Percentiles rank a stretch among this genome's conserved stretches.
Conservation (phyloP, 2,888 invertebrate genomes). For the Thymelicus acteon region DNA sequence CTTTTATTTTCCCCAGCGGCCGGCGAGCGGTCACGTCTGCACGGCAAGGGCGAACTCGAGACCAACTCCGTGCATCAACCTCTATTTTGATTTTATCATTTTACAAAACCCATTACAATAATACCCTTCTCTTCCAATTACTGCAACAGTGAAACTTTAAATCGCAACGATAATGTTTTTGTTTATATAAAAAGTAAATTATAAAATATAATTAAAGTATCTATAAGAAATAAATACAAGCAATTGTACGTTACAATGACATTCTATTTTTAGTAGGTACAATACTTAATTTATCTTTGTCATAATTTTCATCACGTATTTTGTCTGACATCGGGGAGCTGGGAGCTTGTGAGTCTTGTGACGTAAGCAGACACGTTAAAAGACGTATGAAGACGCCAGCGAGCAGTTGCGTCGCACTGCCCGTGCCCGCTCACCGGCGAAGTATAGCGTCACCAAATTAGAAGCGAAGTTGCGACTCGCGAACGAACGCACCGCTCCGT, state of each 20-base stretch:
- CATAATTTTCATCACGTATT: neutral
- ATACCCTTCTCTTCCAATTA: constrained; percentile 5
- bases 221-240: neutral
- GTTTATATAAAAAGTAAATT: neutral
- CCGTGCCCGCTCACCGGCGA: constrained; percentile 40
- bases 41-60: constrained; percentile 41
- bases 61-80: constrained; percentile 6
- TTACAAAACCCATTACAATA: constrained; percentile 4
- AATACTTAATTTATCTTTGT: neutral
- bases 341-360: neutral
- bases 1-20: constrained; percentile 50
- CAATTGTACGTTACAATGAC: neutral
- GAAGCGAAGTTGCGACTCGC: constrained; percentile 59
- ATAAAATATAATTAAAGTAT: neutral
- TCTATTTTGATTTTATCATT: neutral
- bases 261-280: neutral
- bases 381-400: constrained; percentile 10
- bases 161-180: neutral
- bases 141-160: neutral
- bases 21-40: constrained; percentile 54
- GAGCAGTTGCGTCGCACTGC: constrained; percentile 54
- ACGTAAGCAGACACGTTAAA: neutral
- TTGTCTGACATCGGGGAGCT: neutral
- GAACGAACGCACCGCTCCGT: constrained; percentile 50
- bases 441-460: constrained; percentile 78